These are phyloP conservation scores for Setophaga petechia DNA, from an alignment of 2,113 vertebrate species.

Conservation along the genomic window DNA sequence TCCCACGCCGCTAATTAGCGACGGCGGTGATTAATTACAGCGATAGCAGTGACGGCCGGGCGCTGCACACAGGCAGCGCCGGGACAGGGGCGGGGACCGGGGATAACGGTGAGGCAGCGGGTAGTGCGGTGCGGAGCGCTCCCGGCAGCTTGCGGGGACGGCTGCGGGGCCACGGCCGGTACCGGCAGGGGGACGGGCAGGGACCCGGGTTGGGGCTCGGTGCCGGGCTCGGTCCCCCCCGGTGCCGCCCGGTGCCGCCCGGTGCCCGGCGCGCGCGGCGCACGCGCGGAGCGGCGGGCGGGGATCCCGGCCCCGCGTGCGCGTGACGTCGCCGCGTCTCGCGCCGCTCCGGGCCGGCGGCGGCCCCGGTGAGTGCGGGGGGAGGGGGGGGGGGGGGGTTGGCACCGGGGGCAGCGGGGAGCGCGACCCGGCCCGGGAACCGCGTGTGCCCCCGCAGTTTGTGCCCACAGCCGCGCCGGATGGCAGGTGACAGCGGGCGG, in stretches of 20 bases:
- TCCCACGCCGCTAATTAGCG: background rate
- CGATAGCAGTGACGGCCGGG: background rate
- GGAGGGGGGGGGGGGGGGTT: no score
- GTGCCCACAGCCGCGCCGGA: no score
- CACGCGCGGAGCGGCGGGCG: background rate
- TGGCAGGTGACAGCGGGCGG: background rate
- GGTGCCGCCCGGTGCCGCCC: background rate
- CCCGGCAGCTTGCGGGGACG: background rate
- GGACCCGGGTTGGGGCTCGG: fast-evolving
- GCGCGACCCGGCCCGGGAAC: no score
- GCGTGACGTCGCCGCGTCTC: slow-evolving; percentile 9
- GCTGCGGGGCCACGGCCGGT: background rate
- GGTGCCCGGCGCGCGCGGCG: background rate
- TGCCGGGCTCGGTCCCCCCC: background rate
- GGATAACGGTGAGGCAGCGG: background rate
- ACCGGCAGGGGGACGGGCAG: background rate
- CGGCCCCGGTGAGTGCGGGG: background rate
- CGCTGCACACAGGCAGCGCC: background rate
- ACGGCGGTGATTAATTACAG: background rate
- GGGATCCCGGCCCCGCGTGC: background rate
- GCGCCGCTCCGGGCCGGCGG: background rate
- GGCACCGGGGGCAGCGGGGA: no score
- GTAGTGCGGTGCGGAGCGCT: background rate
- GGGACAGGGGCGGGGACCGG: background rate
- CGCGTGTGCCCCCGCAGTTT: no score